These are phyloP conservation scores for Stenurella melanura DNA, from an alignment of 2,888 invertebrate genomes.

Conservation along the genomic window DNA sequence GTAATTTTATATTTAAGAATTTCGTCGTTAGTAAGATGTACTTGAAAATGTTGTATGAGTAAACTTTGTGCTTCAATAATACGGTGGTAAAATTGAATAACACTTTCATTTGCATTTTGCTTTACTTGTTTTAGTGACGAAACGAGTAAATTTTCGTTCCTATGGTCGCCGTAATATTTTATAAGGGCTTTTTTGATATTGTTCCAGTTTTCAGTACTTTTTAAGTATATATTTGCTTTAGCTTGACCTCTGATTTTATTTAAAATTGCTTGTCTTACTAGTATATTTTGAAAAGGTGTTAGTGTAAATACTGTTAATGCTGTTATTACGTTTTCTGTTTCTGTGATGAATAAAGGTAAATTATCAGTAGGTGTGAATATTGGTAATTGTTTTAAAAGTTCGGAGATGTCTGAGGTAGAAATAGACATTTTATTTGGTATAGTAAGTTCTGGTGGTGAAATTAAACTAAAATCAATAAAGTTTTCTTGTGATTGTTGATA, in stretches of 20 bases:
- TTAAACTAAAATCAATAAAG: background rate
- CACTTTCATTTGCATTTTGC: constrained; percentile 3
- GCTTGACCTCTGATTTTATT: constrained; percentile 13
- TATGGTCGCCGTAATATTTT: background rate
- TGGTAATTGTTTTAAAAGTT: constrained; percentile 5
- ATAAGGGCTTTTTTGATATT: constrained; percentile 11
- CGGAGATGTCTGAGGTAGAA: background rate
- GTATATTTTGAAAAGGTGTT: background rate
- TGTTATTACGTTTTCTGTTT: background rate
- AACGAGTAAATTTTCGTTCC: constrained; percentile 8
- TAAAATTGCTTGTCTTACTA: background rate
- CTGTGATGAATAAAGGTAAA: constrained; percentile 10
- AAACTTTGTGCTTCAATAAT: constrained; percentile 5
- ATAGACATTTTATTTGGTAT: no score
- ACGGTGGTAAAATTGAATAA: no score
- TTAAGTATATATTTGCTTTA: background rate
- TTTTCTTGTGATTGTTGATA: background rate
- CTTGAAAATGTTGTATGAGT: background rate
- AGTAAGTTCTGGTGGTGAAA: background rate
- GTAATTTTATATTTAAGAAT: background rate
- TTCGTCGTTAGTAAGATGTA: background rate
- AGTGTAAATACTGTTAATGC: background rate
- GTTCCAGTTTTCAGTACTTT: background rate
- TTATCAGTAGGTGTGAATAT: constrained; percentile 11
- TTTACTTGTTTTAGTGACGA: background rate